A percentile compares a stretch with the other conserved stretches of the same genome.
These are phyloP conservation scores for Arenicola marina DNA, from an alignment of 2,888 invertebrate genomes.

Conservation along the genomic window DNA sequence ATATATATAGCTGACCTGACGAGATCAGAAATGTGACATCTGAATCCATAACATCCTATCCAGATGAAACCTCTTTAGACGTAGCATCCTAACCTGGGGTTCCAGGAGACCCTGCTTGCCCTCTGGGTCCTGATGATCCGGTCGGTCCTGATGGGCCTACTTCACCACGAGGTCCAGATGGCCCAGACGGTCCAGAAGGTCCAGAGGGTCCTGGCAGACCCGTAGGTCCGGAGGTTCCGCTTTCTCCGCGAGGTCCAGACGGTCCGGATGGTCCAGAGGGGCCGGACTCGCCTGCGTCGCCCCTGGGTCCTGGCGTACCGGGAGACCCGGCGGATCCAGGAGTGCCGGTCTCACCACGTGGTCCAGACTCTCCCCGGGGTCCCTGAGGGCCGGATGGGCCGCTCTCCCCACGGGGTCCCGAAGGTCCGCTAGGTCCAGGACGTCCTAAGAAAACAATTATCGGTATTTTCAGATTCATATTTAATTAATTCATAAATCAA, in stretches of 20 bases:
- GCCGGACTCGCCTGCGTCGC: conserved; percentile 12
- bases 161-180: conserved; percentile 18
- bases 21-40: background rate
- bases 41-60: background rate
- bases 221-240: conserved; percentile 7
- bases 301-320: conserved; percentile 37
- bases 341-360: conserved; percentile 35
- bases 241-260: conserved; percentile 23
- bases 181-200: conserved; percentile 22
- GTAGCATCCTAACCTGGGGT: conserved; percentile 36
- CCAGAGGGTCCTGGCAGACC: conserved; percentile 25
- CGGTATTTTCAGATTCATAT: too few species aligned
- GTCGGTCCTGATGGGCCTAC: conserved; percentile 43
- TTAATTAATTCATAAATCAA: too few species aligned
- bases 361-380: conserved; percentile 2
- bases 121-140: conserved; percentile 63
- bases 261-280: conserved; percentile 21
- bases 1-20: background rate
- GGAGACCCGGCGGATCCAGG: conserved; percentile 3
- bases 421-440: conserved; percentile 20
- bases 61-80: background rate
- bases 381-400: background rate
- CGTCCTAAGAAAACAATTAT: conserved; percentile 12
- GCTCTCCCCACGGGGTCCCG: conserved; percentile 9
- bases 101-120: conserved; percentile 21